These are phyloP conservation scores for Acanthochromis polyacanthus DNA, from an alignment of 2,113 vertebrate genomes.

Conservation along the genomic window DNA sequence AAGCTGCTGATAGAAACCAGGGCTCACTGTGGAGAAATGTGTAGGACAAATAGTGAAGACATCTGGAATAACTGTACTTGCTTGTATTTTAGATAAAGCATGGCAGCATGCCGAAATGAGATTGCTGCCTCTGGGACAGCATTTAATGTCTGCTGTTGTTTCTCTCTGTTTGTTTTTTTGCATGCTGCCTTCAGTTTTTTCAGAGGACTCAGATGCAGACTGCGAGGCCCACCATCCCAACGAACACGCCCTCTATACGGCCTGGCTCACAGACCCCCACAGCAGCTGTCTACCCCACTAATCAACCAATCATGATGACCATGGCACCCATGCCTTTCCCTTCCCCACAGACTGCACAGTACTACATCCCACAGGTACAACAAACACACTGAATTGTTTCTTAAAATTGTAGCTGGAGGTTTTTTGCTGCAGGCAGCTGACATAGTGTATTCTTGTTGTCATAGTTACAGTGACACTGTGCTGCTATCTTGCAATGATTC, in stretches of 20 bases:
- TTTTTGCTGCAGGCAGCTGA: too few relatives aligned
- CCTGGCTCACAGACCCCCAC: conserved; percentile 91
- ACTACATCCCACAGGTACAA: conserved; percentile 95
- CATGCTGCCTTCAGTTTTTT: conserved; percentile 88
- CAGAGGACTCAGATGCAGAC: conserved; percentile 97
- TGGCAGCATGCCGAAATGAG: conserved; percentile 23
- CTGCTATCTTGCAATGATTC: too few relatives aligned
- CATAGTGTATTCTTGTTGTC: too few relatives aligned
- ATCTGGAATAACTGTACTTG: conserved; percentile 5
- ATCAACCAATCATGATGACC: conserved; percentile 98
- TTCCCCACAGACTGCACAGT: conserved; percentile 94
- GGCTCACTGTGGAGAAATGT: conserved; percentile 27
- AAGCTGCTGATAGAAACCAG: conserved; percentile 32
- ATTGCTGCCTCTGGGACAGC: neutral
- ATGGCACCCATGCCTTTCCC: conserved; percentile 95
- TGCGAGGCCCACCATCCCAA: conserved; percentile 91
- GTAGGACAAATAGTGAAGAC: conserved; percentile 8
- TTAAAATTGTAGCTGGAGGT: too few relatives aligned
- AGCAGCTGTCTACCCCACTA: conserved; percentile 93
- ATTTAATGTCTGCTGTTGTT: conserved; percentile 16
- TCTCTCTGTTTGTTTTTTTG: conserved; percentile 14
- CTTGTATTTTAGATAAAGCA: conserved; percentile 20
- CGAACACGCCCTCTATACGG: conserved; percentile 92
- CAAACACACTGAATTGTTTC: too few relatives aligned
- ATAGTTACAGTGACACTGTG: too few relatives aligned